Evolutionary conservation across 2,888 invertebrate genomes (phyloP).

Genomic region (Lepidocyrtoides sp.): DNA sequence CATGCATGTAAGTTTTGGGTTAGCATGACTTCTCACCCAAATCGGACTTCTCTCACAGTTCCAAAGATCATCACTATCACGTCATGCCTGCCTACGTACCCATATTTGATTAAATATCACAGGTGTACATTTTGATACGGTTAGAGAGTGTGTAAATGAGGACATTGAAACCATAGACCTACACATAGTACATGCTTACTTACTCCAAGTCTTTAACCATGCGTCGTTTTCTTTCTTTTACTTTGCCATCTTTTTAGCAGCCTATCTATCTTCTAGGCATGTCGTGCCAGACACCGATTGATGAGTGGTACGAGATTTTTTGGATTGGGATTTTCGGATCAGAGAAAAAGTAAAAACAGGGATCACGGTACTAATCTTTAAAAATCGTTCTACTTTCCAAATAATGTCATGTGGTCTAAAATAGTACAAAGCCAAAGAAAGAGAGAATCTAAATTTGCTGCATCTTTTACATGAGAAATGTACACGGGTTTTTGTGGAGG

Average conservation of each 20-base stretch:
- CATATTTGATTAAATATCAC: slow-evolving; percentile 45
- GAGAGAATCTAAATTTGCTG: no score
- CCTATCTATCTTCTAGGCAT: slow-evolving; percentile 59
- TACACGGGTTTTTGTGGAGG: no score
- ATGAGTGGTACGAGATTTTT: slow-evolving; percentile 65
- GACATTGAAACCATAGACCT: background rate
- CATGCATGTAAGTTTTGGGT: background rate
- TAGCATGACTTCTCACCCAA: slow-evolving; percentile 50
- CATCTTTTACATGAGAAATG: no score
- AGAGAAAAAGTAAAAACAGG: background rate
- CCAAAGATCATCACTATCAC: background rate
- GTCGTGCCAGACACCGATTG: slow-evolving; percentile 62
- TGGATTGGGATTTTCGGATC: background rate
- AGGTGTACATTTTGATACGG: slow-evolving; percentile 46
- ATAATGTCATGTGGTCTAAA: background rate
- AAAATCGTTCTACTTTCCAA: slow-evolving; percentile 41
- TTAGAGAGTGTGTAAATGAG: background rate
- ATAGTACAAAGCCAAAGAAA: no score
- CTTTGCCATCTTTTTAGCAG: background rate
- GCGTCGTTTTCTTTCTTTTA: background rate
- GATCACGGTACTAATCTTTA: slow-evolving; percentile 57
- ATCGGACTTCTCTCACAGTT: slow-evolving; percentile 18
- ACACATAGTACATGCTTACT: no score
- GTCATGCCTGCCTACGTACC: background rate
- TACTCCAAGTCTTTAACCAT: no score